Percentiles rank a stretch among this genome's conserved stretches.
These are phyloP conservation scores for Actenoides hombroni DNA, from an alignment of 2,113 vertebrate genomes.

Conservation along the genomic window DNA sequence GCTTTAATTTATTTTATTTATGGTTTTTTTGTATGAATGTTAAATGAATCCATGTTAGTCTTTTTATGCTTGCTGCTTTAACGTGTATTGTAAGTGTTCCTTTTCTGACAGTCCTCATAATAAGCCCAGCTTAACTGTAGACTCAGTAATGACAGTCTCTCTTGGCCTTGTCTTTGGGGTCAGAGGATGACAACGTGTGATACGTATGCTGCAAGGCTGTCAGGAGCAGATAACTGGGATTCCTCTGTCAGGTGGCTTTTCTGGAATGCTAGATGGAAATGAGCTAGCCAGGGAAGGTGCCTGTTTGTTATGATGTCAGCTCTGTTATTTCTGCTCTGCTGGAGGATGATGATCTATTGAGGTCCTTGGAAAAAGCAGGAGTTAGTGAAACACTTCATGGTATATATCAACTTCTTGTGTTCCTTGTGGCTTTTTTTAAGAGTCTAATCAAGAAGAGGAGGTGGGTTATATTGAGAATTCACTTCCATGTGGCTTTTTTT, in stretches of 20 bases:
- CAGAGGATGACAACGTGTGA: background rate
- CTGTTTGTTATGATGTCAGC: background rate
- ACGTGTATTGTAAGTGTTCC: background rate
- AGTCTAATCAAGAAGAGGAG: background rate
- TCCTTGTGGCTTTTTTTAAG: background rate
- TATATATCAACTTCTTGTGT: background rate
- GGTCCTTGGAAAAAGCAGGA: background rate
- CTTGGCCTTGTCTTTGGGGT: background rate
- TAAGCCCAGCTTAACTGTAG: background rate
- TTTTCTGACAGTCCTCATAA: background rate
- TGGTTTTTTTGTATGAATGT: background rate
- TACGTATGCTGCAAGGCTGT: background rate
- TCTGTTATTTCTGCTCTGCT: background rate
- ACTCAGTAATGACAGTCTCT: background rate
- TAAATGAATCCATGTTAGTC: background rate
- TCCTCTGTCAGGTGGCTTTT: background rate
- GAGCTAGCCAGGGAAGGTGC: background rate
- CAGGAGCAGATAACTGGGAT: background rate
- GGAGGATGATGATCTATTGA: accelerated
- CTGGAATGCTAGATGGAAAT: background rate
- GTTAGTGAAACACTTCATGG: background rate
- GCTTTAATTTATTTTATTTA: background rate
- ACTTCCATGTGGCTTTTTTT: background rate
- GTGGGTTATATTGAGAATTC: background rate
- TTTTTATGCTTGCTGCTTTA: background rate